Evolutionary conservation across 2,888 invertebrate genomes (phyloP).

Genomic region (Biston betularia): DNA sequence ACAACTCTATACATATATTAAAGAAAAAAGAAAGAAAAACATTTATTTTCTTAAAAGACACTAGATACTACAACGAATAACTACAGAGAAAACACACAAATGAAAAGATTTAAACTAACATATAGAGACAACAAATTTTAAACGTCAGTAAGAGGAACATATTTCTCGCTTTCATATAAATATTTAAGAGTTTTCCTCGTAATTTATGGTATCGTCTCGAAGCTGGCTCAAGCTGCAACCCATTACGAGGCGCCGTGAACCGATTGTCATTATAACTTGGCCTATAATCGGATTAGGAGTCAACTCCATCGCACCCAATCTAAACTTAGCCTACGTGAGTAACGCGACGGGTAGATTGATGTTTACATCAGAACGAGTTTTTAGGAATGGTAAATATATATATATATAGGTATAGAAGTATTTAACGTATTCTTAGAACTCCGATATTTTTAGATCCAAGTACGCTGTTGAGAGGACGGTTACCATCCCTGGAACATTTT

Average conservation of each 20-base stretch:
- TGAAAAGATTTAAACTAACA: no score
- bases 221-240: conserved; percentile 12
- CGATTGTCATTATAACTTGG: conserved; percentile 39
- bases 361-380: background rate
- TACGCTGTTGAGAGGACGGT: no score
- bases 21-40: no score
- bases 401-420: no score
- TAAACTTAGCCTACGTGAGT: conserved; percentile 21
- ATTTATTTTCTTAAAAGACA: no score
- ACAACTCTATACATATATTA: no score
- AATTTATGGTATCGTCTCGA: conserved; percentile 13
- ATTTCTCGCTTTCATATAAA: background rate
- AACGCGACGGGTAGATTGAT: conserved; percentile 8
- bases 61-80: no score
- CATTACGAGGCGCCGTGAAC: conserved; percentile 13
- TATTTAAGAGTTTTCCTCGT: background rate
- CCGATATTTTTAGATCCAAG: no score
- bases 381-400: background rate
- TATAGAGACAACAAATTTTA: no score
- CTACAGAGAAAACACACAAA: no score
- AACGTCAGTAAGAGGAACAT: no score
- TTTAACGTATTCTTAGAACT: background rate
- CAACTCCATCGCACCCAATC: conserved; percentile 25
- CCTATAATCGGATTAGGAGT: conserved; percentile 34
- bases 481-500: no score